These are phyloP conservation scores for Lottia gigantea DNA, from an alignment of 2,888 invertebrate species.

Conservation along the genomic window DNA sequence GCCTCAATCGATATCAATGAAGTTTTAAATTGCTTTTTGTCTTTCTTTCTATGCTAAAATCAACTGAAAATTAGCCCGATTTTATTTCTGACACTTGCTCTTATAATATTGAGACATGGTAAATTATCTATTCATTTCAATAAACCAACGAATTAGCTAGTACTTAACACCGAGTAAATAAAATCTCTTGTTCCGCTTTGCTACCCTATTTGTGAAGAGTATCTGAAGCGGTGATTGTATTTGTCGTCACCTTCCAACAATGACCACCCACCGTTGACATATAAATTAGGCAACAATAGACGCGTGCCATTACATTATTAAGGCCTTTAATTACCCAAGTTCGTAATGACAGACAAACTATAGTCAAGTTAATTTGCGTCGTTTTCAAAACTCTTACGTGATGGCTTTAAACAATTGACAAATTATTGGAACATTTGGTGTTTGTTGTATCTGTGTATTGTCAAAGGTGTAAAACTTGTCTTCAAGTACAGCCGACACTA, in stretches of 20 bases:
- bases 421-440: background rate
- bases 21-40: no score
- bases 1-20: no score
- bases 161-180: constrained; percentile 4
- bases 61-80: no score
- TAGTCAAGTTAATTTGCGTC: background rate
- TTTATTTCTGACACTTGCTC: no score
- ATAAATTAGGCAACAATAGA: constrained; percentile 10
- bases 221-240: constrained; percentile 1
- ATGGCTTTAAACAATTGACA: background rate
- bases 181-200: background rate
- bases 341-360: background rate
- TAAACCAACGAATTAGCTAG: background rate
- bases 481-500: background rate
- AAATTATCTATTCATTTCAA: background rate
- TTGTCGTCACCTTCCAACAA: constrained; percentile 4
- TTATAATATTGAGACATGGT: no score
- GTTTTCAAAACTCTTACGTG: background rate
- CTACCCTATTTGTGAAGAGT: background rate
- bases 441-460: background rate
- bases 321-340: background rate
- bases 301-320: constrained; percentile 7
- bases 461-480: background rate
- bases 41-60: no score
- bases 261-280: background rate